These are phyloP conservation scores for Neoniphon sammara DNA, from an alignment of 2,797 vertebrate species.

Conservation along the genomic window DNA sequence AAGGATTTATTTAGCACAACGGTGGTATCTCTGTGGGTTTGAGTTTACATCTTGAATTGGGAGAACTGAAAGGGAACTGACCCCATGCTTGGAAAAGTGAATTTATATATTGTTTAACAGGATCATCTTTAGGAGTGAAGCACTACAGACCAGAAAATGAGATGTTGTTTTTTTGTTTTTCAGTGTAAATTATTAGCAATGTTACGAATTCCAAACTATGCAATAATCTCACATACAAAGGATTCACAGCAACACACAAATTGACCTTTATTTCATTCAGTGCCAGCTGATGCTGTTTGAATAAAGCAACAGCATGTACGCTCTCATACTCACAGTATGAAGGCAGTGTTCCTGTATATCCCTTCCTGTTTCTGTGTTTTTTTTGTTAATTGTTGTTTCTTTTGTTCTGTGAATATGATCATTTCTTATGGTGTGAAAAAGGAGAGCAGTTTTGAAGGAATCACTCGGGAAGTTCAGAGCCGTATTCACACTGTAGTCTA, in stretches of 20 bases:
- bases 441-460: conserved; percentile 66
- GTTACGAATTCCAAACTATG: conserved; percentile 87
- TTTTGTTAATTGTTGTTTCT: conserved; percentile 52
- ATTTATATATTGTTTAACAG: conserved; percentile 42
- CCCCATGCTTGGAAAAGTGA: conserved; percentile 36
- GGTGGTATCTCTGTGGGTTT: not conserved
- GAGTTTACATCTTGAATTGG: conserved; percentile 5
- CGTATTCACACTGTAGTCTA: conserved; percentile 78
- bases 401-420: conserved; percentile 65
- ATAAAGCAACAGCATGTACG: conserved; percentile 72
- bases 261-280: conserved; percentile 72
- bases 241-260: conserved; percentile 80
- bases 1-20: not conserved
- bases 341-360: conserved; percentile 60
- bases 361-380: conserved; percentile 62
- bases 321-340: conserved; percentile 67
- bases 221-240: conserved; percentile 83
- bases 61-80: conserved; percentile 37
- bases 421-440: conserved; percentile 54
- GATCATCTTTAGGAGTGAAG: conserved; percentile 31
- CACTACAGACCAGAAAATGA: conserved; percentile 60
- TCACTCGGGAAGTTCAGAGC: conserved; percentile 71
- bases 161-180: conserved; percentile 64
- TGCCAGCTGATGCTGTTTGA: conserved; percentile 77
- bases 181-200: conserved; percentile 81